Base-by-base conservation (phyloP, 2,888 invertebrate species). In the Hipparchia semele region DNA sequence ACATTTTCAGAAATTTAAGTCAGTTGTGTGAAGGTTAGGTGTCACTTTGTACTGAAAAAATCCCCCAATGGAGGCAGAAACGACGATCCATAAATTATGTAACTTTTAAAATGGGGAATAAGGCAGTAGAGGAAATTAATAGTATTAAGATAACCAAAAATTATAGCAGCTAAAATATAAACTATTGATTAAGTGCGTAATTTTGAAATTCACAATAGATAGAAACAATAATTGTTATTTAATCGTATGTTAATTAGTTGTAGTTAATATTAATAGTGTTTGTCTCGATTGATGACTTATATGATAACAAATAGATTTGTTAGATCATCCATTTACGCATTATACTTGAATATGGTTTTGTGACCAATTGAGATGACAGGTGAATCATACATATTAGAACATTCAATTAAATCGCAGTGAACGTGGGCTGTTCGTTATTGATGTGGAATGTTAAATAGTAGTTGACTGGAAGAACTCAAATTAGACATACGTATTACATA, bases 351-450 rank as follows among this genome's bases (percentile, higher is more conserved):
- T 62, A 46, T 62, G 45, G 8, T 46, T 46, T 62, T 7, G n/a
- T n/a, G 61, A 46, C 46, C 61, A 46, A 46, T 62, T 62, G 13
- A 62, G 61, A 9, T 46, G 61, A 61, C n/a, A 7, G 46, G 61
- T 61, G 46, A 62, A 62, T 62, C 61, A 62, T 46, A 62, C 23
- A 23, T 23, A 23, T 62, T 46, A 45, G 45, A n/a, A 13, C 46
- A 46, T 60, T 60, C 12, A 45, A 60, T 12, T 60, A 33, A 60
- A 60, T 62, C 45, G 10, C 4, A 23, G n/a, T 60, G 12, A 23
- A 39, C 12, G 60, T 62, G 59, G 59, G 59, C 59, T 46, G 45
- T 46, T 46, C 0, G 46, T 62, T n/a, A 13, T 46, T 46, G 61
- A 62, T 46, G n/a, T 62, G 46, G 46, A 62, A 62, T 62, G 46